Evolutionary conservation across 2,888 invertebrate species (phyloP).

Genomic region (Acanthacorydalis orientalis): DNA sequence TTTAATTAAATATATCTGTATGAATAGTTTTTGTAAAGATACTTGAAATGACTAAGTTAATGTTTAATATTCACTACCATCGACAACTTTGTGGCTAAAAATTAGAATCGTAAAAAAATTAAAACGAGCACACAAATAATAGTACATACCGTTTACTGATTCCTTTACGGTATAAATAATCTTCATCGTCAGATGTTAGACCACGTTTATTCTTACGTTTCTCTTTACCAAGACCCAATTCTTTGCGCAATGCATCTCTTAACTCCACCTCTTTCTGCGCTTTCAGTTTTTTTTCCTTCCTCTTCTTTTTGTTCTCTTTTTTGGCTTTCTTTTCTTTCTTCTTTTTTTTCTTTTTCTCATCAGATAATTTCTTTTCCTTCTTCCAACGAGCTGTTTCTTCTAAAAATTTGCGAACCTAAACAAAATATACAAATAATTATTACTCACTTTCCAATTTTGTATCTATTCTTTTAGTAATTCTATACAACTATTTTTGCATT

Average conservation of each 20-base stretch:
- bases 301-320: slow-evolving; percentile 56
- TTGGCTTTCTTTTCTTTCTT: slow-evolving; percentile 39
- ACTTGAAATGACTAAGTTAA: no score
- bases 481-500: no score
- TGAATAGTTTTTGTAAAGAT: no score
- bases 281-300: slow-evolving; percentile 55
- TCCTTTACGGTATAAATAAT: slow-evolving; percentile 28
- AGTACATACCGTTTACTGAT: slow-evolving; percentile 22
- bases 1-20: no score
- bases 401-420: slow-evolving; percentile 59
- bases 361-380: slow-evolving; percentile 43
- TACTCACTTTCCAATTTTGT: no score
- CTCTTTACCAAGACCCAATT: slow-evolving; percentile 22
- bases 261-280: slow-evolving; percentile 45
- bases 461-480: no score
- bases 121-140: neutral
- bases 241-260: slow-evolving; percentile 48
- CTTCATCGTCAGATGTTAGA: slow-evolving; percentile 26
- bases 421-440: no score
- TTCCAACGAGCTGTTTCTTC: slow-evolving; percentile 71
- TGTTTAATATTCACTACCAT: neutral
- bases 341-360: slow-evolving; percentile 44
- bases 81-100: neutral
- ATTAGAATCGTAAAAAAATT: neutral
- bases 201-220: slow-evolving; percentile 17